Percentiles rank a stretch among this genome's conserved stretches.
Evolutionary conservation across 2,113 vertebrate genomes (phyloP).

Genomic region (Perccottus glenii): DNA sequence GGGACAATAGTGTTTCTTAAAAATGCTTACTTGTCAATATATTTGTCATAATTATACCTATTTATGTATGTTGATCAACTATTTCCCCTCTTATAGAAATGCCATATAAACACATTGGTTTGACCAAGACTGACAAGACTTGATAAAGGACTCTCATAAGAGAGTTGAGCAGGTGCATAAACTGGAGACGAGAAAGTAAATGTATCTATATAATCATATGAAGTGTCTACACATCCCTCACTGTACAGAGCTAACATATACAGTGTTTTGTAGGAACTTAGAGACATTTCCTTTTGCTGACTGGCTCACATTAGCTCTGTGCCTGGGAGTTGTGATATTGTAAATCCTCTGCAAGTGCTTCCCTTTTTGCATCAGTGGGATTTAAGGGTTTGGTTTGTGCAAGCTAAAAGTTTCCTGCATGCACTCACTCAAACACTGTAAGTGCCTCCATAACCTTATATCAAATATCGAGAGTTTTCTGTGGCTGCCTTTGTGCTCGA

Average conservation of each 20-base stretch:
- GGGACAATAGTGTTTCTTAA: too few species aligned
- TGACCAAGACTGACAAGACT: too few species aligned
- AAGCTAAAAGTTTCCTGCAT: slow-evolving; percentile 19
- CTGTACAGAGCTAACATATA: not conserved
- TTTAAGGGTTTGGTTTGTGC: slow-evolving; percentile 24
- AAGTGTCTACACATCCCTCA: not conserved
- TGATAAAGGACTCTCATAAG: not conserved
- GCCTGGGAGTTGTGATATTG: slow-evolving; percentile 17
- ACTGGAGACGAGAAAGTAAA: not conserved
- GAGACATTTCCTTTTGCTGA: not conserved
- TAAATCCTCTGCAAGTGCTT: slow-evolving; percentile 10
- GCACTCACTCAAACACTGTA: slow-evolving; percentile 7
- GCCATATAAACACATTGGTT: not conserved
- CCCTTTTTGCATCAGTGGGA: slow-evolving; percentile 11
- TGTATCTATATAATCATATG: not conserved
- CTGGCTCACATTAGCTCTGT: not conserved
- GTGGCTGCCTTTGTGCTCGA: slow-evolving; percentile 42
- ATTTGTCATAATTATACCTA: not conserved
- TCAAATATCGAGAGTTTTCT: slow-evolving; percentile 39
- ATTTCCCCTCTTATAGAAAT: not conserved
- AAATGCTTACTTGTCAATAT: not conserved
- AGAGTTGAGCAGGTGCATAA: too few species aligned
- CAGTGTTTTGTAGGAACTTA: not conserved
- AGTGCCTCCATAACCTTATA: slow-evolving; percentile 42
- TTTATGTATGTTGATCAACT: not conserved